A percentile compares a stretch with the other conserved stretches of the same genome.
phyloP scores from a whole-genome alignment of 2,113 vertebrate genomes.

The Cinclus cinclus region DNA sequence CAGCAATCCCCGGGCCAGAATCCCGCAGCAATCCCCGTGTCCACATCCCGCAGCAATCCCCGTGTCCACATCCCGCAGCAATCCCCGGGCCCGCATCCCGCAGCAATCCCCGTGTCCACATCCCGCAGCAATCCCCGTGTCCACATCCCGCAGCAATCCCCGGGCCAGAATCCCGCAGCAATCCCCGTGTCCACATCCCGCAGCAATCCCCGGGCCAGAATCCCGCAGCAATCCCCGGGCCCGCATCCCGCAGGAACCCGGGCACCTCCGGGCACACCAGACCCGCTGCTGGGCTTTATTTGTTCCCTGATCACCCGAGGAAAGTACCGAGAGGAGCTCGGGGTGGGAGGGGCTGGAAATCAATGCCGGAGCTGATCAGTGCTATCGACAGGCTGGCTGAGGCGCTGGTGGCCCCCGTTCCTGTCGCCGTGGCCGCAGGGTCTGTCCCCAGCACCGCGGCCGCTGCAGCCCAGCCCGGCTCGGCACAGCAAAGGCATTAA shows the following conservation, averaged over 20 bases:
- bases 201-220: neutral
- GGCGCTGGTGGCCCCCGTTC: neutral
- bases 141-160: neutral
- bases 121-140: neutral
- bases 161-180: neutral
- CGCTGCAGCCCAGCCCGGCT: neutral
- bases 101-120: fast-evolving
- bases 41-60: neutral
- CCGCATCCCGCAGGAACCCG: fast-evolving
- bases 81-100: neutral
- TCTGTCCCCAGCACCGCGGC: neutral
- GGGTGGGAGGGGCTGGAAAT: neutral
- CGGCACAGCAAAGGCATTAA: neutral
- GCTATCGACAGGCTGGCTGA: neutral
- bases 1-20: neutral
- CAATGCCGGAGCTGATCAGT: neutral
- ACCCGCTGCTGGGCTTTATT: fast-evolving
- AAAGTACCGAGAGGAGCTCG: neutral
- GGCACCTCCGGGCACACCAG: fast-evolving
- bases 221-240: neutral
- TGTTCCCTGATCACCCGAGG: neutral
- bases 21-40: neutral
- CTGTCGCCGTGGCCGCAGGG: neutral
- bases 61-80: neutral
- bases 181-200: fast-evolving